Base-by-base conservation (phyloP, 2,888 invertebrate species). In the Lasioglossum oenotherae region DNA sequence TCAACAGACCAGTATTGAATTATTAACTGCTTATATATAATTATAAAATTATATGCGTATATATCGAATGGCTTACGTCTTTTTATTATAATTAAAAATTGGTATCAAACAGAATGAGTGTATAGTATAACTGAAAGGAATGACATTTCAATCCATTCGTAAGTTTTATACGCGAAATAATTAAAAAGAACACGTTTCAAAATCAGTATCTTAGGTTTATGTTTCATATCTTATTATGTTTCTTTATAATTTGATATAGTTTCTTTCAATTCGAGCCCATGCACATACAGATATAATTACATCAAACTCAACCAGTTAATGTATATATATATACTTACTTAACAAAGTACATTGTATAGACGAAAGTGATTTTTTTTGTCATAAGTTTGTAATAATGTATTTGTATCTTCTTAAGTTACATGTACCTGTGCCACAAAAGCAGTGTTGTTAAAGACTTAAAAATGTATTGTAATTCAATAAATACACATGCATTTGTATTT, bases 341-440 rank as follows among this genome's bases (percentile, higher is more conserved):
- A 44, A 81, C 64, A 64, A 64, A 72, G 67, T 76, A 74, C 49
- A 81, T 38, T 85, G 78, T 88, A 78, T 86, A 86, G 67, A 78
- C 75, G 72, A 49, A 79, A 77, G 64, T 53, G 73, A 83, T 84
- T 87, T 79, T 60, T 57, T 85, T 90, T 84, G 78, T 73, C 73
- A 57, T 85, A 86, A 80, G 78, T 90, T 89, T 92, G 90, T 92
- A 90, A 92, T 92, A 92, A 89, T 81, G 91, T 87, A 90, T 91
- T 87, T 88, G 81, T 92, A 91, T 86, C 87, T 88, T 92, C 77
- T 80, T 92, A 92, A 91, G 90, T 92, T 92, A 79, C 82, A 82
- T 82, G 92, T 92, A 93, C 91, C 92, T 92, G 90, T 91, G 90
- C 91, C 87, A 89, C 87, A 73, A 88, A 85, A 88, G 82, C 86